Conservation (phyloP, 2,113 vertebrate species). For the Dipodomys ordii region DNA sequence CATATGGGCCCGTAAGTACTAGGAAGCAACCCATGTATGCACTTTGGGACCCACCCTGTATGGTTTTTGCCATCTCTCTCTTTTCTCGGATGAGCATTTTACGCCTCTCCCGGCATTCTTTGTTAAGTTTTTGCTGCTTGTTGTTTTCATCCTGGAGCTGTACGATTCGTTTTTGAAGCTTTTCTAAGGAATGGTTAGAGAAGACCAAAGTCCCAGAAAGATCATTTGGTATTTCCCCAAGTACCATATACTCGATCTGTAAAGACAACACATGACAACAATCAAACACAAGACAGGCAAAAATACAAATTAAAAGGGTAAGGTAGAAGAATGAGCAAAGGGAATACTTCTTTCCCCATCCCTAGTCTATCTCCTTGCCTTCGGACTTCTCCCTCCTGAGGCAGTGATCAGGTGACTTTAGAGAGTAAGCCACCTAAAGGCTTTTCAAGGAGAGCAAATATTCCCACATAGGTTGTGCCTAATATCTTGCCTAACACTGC, state of each 20-base stretch:
- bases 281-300: conserved; percentile 23
- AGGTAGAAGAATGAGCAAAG: not conserved
- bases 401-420: not conserved
- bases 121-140: conserved; percentile 88
- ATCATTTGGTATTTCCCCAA: conserved; percentile 86
- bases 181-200: conserved; percentile 85
- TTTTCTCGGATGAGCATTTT: conserved; percentile 88
- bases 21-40: accelerated
- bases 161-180: conserved; percentile 88
- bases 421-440: not conserved
- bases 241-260: conserved; percentile 90
- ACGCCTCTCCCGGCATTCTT: conserved; percentile 87
- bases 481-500: not conserved
- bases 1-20: not conserved
- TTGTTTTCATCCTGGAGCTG: conserved; percentile 89
- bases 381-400: not conserved
- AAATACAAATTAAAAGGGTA: not conserved
- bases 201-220: conserved; percentile 91
- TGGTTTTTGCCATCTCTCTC: conserved; percentile 88
- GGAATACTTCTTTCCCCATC: not conserved
- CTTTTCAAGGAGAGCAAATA: not conserved
- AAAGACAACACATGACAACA: conserved; percentile 43
- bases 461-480: not conserved
- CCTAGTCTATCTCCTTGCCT: not conserved
- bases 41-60: conserved; percentile 86